Percentiles rank a stretch among this genome's conserved stretches.
Conservation (phyloP, 2,113 vertebrate species). For the Phyllostomus hastatus region DNA sequence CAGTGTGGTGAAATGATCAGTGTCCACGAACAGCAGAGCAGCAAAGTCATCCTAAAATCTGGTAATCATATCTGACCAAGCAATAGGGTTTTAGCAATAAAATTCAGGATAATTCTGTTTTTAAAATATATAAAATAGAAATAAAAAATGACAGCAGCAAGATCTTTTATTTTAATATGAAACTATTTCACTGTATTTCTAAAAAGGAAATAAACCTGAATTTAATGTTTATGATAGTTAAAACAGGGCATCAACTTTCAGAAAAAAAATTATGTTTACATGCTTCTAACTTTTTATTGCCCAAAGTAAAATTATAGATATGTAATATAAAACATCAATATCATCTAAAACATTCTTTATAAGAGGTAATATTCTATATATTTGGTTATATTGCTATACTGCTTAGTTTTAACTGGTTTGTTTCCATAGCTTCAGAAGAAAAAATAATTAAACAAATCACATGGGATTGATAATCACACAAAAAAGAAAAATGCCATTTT, state of each 20-base stretch:
- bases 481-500: slow-evolving; percentile 36
- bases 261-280: not conserved
- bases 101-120: not conserved
- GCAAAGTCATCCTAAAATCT: not conserved
- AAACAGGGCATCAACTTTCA: not conserved
- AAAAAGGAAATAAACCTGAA: not conserved
- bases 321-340: not conserved
- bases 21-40: not conserved
- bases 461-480: not conserved
- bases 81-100: slow-evolving; percentile 8
- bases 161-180: not conserved
- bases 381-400: slow-evolving; percentile 4
- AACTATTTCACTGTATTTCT: not conserved
- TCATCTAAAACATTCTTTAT: not conserved
- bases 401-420: slow-evolving; percentile 44
- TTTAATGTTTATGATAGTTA: not conserved
- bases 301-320: not conserved
- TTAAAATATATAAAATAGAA: not conserved
- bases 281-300: not conserved
- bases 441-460: slow-evolving; percentile 26
- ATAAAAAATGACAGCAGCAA: not conserved
- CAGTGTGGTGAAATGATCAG: not conserved
- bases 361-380: not conserved
- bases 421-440: slow-evolving; percentile 33
- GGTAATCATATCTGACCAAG: not conserved